These are phyloP conservation scores for Muscidifurax raptorellus DNA, from an alignment of 1,140 invertebrate genomes.

Conservation along the genomic window DNA sequence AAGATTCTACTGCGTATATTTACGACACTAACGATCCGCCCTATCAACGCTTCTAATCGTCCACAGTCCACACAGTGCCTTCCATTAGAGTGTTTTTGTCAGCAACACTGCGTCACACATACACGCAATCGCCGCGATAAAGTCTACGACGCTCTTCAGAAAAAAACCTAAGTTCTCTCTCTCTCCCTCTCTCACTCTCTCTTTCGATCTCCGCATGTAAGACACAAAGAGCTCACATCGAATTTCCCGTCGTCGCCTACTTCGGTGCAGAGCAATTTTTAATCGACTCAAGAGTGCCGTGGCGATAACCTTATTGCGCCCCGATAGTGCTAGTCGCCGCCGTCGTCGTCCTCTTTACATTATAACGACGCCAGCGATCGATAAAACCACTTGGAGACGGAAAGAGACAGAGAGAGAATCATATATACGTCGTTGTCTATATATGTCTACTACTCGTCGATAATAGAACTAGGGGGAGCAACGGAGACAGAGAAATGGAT, in stretches of 20 bases:
- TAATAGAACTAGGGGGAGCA: constrained; percentile 47
- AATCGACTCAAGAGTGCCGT: constrained; percentile 40
- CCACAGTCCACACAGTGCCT: not conserved
- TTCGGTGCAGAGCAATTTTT: constrained; percentile 27
- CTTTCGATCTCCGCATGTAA: not conserved
- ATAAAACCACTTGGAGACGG: constrained; percentile 45
- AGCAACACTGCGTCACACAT: not conserved
- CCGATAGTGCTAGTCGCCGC: constrained; percentile 32
- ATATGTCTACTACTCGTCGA: constrained; percentile 41
- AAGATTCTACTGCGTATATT: not conserved
- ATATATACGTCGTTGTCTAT: constrained; percentile 11
- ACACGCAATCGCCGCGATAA: not conserved
- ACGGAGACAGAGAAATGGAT: constrained; percentile 30
- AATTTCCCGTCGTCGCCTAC: constrained; percentile 21
- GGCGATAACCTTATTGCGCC: constrained; percentile 50
- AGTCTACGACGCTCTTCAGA: not conserved
- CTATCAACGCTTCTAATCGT: not conserved
- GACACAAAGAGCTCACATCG: not conserved
- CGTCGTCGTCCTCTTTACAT: constrained; percentile 45
- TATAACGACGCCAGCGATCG: constrained; percentile 49
- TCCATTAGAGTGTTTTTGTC: not conserved
- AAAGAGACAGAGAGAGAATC: constrained; percentile 20
- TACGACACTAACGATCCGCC: not conserved
- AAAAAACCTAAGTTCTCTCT: not conserved
- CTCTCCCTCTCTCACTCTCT: no score